Evolutionary conservation across 2,113 vertebrate species (phyloP), one percentile per base, ranked within the genome.

Genomic region (Limanda limanda): DNA sequence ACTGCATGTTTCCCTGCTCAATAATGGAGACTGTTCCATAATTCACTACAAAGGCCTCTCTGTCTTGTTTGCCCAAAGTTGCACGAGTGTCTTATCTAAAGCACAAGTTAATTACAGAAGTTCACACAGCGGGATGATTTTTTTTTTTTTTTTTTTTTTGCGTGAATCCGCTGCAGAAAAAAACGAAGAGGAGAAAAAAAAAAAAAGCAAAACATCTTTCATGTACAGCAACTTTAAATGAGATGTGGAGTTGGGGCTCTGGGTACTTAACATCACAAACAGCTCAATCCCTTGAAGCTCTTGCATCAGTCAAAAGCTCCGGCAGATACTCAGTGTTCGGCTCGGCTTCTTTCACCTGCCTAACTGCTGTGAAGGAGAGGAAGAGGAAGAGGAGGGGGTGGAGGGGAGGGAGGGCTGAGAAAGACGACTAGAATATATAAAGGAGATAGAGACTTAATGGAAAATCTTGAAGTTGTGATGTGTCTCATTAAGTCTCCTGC

Each of bases 231-330:
- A 90, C 74, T 90, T 89, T 76, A 83, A 88, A 88, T 85, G 74
- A 83, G 72, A 81, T 82, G 71, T 75, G 57, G 58, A 81, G 68
- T 57, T 48, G 21, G 73, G 55, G 78, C 72, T 79, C n/a, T 59
- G 58, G 69, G 78, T 86, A 67, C 78, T 91, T 84, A 88, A 84
- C 81, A 86, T 84, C 78, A 76, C 84, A 84, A 88, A 90, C 87
- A 82, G 79, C 76, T 81, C 83, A 78, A 85, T 85, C 85, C 87
- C 85, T 89, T 85, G 74, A 87, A 90, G 83, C 73, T 83, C 68
- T 87, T 84, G 83, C 87, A 71, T 91, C 87, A 89, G 78, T 85
- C 78, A 66, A 83, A 87, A 88, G 76, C 76, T 57, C 21, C 52
- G 52, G 63, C 76, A 80, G 89, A 93, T 88, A 81, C 80, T 82